Conservation (phyloP, 2,797 vertebrate species). For the Glyptemys insculpta region DNA sequence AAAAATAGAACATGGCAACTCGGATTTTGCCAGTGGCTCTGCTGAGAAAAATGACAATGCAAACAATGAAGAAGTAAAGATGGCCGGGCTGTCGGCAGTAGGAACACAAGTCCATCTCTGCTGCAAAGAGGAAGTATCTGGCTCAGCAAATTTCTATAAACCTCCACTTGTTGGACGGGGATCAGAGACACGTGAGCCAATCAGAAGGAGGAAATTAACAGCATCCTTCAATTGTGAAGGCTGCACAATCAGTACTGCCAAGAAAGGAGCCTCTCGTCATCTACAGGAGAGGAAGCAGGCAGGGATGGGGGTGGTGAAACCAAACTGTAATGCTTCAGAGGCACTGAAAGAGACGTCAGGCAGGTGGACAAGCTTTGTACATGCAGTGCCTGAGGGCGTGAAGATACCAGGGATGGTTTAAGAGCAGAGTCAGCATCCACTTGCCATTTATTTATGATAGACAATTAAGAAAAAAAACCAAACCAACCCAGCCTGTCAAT, state of each 20-base stretch:
- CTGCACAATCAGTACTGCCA: neutral
- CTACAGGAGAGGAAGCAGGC: neutral
- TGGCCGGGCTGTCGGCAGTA: neutral
- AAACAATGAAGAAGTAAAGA: fast-evolving
- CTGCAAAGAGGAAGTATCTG: neutral
- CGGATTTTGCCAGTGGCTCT: neutral
- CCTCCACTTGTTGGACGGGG: neutral
- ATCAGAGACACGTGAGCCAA: neutral
- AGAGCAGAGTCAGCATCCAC: conserved; percentile 31
- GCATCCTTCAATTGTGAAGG: neutral
- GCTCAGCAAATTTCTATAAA: neutral
- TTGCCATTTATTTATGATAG: neutral
- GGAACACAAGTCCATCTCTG: neutral
- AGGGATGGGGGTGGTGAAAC: fast-evolving
- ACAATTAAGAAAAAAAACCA: conserved; percentile 13
- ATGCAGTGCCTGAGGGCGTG: neutral
- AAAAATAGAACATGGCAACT: neutral
- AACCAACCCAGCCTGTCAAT: neutral
- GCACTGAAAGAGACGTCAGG: neutral
- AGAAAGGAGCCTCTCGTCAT: neutral
- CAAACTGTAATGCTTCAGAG: fast-evolving
- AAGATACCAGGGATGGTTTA: neutral
- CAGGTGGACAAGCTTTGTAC: neutral
- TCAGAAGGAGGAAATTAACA: neutral
- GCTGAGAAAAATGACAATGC: fast-evolving